Evolutionary conservation across 2,888 invertebrate species (phyloP).

Genomic region (Hypercompe scribonia): DNA sequence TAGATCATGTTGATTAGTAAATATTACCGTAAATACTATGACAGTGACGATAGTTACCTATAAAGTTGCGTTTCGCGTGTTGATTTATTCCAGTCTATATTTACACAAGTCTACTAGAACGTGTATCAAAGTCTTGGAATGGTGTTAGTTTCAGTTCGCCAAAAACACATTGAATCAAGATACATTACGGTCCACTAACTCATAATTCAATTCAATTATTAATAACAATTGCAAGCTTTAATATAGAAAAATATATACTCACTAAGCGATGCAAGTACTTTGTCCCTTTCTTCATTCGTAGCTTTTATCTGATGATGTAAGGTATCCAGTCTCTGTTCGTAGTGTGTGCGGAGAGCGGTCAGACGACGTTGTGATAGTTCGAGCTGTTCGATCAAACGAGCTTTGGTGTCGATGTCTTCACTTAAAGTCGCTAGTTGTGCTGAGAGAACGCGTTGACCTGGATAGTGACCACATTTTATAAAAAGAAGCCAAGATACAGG

Average conservation of each 20-base stretch:
- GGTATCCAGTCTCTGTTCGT: slow-evolving; percentile 95
- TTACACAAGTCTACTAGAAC: no score
- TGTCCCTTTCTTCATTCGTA: slow-evolving; percentile 96
- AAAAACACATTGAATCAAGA: no score
- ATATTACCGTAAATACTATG: not conserved
- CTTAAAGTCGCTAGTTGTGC: slow-evolving; percentile 95
- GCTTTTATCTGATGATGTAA: slow-evolving; percentile 94
- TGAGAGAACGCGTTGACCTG: slow-evolving; percentile 87
- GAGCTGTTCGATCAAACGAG: slow-evolving; percentile 96
- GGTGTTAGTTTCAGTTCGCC: no score
- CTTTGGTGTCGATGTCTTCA: slow-evolving; percentile 97
- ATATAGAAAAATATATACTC: slow-evolving; percentile 31
- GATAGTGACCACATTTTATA: not conserved
- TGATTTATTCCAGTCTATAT: no score
- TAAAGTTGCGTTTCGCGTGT: no score
- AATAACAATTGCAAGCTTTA: not conserved
- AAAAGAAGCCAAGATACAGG: no score
- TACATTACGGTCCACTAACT: no score
- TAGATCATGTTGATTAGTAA: not conserved
- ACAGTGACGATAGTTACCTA: no score
- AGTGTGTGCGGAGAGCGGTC: slow-evolving; percentile 94
- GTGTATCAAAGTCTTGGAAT: no score
- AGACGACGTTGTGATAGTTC: slow-evolving; percentile 95
- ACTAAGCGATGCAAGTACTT: slow-evolving; percentile 90
- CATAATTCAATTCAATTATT: no score